phyloP scores from a whole-genome alignment of 2,113 vertebrate genomes.

The Atlantisia rogersi region DNA sequence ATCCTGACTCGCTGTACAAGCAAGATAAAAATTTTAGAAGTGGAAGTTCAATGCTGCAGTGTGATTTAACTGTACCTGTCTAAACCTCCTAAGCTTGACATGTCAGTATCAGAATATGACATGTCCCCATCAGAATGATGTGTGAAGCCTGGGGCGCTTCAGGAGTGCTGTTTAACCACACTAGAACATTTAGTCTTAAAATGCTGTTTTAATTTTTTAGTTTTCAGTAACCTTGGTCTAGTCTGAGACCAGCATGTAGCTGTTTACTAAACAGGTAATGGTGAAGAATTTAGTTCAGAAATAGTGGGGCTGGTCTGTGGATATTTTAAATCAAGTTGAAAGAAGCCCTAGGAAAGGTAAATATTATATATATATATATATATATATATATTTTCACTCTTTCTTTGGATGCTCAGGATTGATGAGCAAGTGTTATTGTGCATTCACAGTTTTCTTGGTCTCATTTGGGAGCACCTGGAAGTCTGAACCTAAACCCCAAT shows the following conservation, averaged over 20 bases:
- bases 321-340: neutral
- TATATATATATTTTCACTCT: neutral
- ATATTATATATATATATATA: rapidly evolving
- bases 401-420: neutral
- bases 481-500: neutral
- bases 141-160: constrained; percentile 46
- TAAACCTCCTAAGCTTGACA: constrained; percentile 46
- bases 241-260: neutral
- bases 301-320: neutral
- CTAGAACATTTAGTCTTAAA: constrained; percentile 33
- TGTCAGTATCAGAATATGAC: constrained; percentile 51
- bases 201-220: neutral
- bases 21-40: constrained; percentile 12
- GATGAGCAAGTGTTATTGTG: neutral
- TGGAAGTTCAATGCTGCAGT: neutral
- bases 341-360: neutral
- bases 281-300: neutral
- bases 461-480: neutral
- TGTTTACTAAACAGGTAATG: neutral
- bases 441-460: neutral
- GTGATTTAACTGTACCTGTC: constrained; percentile 60
- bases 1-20: neutral
- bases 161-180: constrained; percentile 36
- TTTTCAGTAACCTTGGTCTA: neutral
- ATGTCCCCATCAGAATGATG: constrained; percentile 58